These are phyloP conservation scores for Tetranychus cinnabarinus DNA, from an alignment of 1,140 invertebrate genomes.

Conservation along the genomic window DNA sequence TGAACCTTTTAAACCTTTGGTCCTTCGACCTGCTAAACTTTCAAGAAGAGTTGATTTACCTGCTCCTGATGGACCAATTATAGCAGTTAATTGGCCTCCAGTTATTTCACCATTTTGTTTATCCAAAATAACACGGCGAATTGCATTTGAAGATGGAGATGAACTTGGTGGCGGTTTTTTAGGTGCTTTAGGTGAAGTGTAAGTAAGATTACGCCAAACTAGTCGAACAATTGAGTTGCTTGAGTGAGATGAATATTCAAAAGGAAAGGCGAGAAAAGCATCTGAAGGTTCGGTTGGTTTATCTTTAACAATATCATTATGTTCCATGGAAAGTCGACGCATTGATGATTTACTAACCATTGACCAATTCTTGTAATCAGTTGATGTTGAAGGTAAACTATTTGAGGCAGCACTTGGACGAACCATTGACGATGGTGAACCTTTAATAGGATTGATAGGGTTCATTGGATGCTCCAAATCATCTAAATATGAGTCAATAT, in stretches of 20 bases:
- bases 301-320: not conserved
- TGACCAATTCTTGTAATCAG: not conserved
- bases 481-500: constrained; percentile 1
- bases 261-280: not conserved
- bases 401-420: not conserved
- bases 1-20: constrained; percentile 2
- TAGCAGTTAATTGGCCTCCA: constrained; percentile 7
- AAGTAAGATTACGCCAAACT: constrained; percentile 2
- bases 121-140: constrained; percentile 20
- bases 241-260: not conserved
- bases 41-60: constrained; percentile 11
- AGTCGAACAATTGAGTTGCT: not conserved
- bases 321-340: not conserved
- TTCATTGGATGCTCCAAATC: not conserved
- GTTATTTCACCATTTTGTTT: constrained; percentile 27
- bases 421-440: not conserved
- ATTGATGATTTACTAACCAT: not conserved
- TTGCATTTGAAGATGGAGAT: too few species aligned
- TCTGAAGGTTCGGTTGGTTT: not conserved
- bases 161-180: not conserved
- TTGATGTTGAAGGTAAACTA: not conserved
- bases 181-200: not conserved
- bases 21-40: constrained; percentile 6
- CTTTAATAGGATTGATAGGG: not conserved
- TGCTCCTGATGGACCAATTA: constrained; percentile 9